These are phyloP conservation scores for Chamaetylas fuelleborni DNA, from an alignment of 2,113 vertebrate genomes.

Conservation along the genomic window DNA sequence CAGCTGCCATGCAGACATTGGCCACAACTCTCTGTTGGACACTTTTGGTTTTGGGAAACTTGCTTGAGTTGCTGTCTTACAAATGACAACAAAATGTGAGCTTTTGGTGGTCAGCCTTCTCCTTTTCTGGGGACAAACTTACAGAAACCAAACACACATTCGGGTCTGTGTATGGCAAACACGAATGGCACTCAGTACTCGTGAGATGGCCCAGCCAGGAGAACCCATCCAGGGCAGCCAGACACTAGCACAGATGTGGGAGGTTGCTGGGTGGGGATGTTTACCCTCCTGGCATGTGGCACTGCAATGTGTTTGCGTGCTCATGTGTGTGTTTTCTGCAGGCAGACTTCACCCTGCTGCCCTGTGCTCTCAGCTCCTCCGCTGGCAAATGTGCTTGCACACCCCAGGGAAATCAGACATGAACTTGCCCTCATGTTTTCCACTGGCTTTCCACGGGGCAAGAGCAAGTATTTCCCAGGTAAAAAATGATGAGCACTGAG, in stretches of 20 bases:
- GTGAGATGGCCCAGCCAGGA: background rate
- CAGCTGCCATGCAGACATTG: background rate
- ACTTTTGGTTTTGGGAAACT: slow-evolving; percentile 11
- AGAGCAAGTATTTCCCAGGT: background rate
- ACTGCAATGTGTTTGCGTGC: background rate
- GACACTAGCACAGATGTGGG: background rate
- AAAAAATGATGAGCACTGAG: background rate
- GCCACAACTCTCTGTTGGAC: background rate
- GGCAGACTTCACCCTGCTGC: background rate
- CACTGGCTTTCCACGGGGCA: background rate
- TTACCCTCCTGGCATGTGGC: background rate
- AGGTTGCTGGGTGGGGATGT: background rate
- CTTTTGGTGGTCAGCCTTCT: background rate
- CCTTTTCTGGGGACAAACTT: background rate
- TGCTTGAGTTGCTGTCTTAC: background rate
- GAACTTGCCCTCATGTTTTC: background rate
- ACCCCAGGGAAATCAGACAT: background rate
- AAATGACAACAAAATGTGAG: background rate
- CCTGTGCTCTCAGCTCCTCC: background rate
- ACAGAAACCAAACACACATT: background rate
- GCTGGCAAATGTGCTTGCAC: background rate
- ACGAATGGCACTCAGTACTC: background rate
- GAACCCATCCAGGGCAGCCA: background rate
- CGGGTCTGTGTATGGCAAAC: background rate
- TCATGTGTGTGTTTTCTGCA: background rate